Base-by-base conservation (phyloP, 2,888 invertebrate species). In the Hirtodrosophila histrioides region DNA sequence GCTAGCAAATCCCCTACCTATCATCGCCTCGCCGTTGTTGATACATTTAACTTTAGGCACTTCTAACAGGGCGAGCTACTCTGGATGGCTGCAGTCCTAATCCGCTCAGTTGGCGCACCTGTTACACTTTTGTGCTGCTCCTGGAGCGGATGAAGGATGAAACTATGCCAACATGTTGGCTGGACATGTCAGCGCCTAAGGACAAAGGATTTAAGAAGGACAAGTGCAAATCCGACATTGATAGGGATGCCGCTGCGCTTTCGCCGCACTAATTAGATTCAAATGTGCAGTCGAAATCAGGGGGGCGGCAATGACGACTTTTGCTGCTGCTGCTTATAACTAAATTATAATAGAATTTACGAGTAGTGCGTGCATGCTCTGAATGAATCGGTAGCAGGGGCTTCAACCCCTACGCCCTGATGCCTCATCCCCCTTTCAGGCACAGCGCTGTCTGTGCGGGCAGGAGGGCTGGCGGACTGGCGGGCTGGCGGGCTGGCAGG, bases 321-420 rank as follows among this genome's bases (percentile, higher is more conserved):
- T 31, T 48, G 17, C 17, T 17, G 17, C 17, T 17, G 17, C 50
- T 61, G 72, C 75, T 83, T 78, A 85, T 86, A 83, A 85, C 87
- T 88, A 85, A 88, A 88, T 88, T 88, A 86, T 83, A 85, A 88
- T 85, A 75, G 87, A 81, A 88, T 88, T 83, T 85, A 75, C 71
- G 66, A 68, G 79, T 63, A 68, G 72, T 73, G 74, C 62, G 70
- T 68, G 67, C 49, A 36, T 73, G 67, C 75, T 86, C 72, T 67
- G 73, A 75, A 78, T 81, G 75, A 86, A 82, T 56, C 69, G 46
- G 50, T 40, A 27, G 17, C 77, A 43, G 36, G 61, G 57, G 64
- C 68, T 70, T 69, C 69, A 78, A 77, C 85, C 83, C 83, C 67
- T 67, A 44, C 41, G 24, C 43, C 44, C 44, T 39, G 33, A 0